Percentiles rank a stretch among this genome's conserved stretches.
phyloP scores from a whole-genome alignment of 2,113 vertebrate genomes.

The Eonycteris spelaea region DNA sequence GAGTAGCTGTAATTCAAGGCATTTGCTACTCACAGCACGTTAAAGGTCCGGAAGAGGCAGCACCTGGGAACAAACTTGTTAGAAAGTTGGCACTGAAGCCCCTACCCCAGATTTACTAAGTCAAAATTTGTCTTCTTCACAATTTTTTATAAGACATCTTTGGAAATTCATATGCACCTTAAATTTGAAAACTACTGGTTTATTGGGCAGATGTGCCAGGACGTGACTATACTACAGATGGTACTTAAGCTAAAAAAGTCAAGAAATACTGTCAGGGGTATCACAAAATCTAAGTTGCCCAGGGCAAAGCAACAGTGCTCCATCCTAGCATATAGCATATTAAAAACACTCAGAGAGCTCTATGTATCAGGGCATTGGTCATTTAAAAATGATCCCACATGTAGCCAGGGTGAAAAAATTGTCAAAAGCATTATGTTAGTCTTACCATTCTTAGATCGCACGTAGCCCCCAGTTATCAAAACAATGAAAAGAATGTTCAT shows the following conservation, averaged over 20 bases:
- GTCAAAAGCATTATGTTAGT: background rate
- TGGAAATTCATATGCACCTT: background rate
- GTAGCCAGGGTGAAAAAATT: background rate
- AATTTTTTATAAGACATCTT: background rate
- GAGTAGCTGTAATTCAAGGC: background rate
- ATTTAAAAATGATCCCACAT: background rate
- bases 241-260: background rate
- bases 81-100: background rate
- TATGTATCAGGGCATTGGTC: background rate
- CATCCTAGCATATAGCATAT: background rate
- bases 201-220: too few relatives aligned
- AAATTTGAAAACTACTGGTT: background rate
- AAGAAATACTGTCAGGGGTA: background rate
- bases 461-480: background rate
- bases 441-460: background rate
- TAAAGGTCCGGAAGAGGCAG: background rate
- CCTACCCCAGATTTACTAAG: background rate
- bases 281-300: background rate
- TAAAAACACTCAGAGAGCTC: background rate
- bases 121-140: background rate
- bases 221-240: background rate
- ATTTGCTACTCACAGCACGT: background rate
- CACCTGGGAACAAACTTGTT: background rate
- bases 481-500: background rate
- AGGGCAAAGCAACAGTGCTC: background rate